These are phyloP conservation scores for Prochilodus magdalenae DNA, from an alignment of 2,113 vertebrate genomes.

Conservation along the genomic window DNA sequence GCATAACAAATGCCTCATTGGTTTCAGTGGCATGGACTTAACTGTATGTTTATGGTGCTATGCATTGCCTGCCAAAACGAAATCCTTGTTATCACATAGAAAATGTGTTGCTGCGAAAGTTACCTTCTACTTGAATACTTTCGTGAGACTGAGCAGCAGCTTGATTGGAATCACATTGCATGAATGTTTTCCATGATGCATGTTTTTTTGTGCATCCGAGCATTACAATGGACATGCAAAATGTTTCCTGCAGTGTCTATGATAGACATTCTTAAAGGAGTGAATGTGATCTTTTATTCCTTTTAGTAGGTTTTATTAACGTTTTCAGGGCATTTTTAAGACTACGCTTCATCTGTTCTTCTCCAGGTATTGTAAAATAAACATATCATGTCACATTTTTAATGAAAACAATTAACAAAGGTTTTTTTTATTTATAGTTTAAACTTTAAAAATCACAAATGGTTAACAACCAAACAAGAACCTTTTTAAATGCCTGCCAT, in stretches of 20 bases:
- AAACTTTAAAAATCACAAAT: conserved; percentile 11
- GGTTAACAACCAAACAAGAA: not conserved
- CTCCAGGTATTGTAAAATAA: conserved; percentile 20
- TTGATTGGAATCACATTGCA: conserved; percentile 7
- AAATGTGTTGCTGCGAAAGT: conserved; percentile 19
- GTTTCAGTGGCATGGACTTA: not conserved
- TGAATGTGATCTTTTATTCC: not conserved
- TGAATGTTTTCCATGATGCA: conserved; percentile 19
- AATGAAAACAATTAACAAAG: conserved; percentile 21
- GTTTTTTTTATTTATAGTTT: conserved; percentile 21
- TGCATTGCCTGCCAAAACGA: conserved; percentile 20
- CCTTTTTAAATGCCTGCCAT: not conserved
- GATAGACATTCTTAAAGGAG: not conserved
- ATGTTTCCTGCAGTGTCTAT: not conserved
- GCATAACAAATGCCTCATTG: conserved; percentile 50
- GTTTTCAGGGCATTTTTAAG: conserved; percentile 3
- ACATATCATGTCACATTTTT: conserved; percentile 20
- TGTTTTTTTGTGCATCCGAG: not conserved
- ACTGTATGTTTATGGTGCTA: conserved; percentile 28
- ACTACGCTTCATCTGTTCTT: conserved; percentile 7
- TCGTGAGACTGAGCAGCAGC: not conserved
- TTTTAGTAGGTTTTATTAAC: not conserved
- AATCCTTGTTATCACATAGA: conserved; percentile 19
- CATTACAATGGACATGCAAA: conserved; percentile 29
- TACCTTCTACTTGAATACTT: conserved; percentile 19